Evolutionary conservation across 53 echinoderm and acorn worm genomes (phyloP), one percentile per base, ranked within the genome.

Genomic region (Echinometra lucunter): DNA sequence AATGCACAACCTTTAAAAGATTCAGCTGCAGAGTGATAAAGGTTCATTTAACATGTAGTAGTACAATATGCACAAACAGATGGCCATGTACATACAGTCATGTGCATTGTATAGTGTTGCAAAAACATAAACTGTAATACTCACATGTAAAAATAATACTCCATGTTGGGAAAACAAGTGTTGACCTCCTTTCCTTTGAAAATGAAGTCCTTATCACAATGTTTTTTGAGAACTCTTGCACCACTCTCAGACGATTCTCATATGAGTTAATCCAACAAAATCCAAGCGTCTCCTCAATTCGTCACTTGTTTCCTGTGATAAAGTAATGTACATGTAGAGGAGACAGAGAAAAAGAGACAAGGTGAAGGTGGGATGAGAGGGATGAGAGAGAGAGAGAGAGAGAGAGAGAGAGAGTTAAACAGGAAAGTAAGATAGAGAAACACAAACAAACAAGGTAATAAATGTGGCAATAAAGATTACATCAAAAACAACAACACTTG

Each of bases 71-170:
- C n/a, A n/a, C n/a, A n/a, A n/a, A n/a, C n/a, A n/a, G n/a, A n/a
- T n/a, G n/a, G n/a, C n/a, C n/a, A n/a, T n/a, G n/a, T n/a, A n/a
- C n/a, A n/a, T n/a, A n/a, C n/a, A n/a, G n/a, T n/a, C n/a, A n/a
- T n/a, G n/a, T n/a, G n/a, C n/a, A n/a, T n/a, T n/a, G n/a, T n/a
- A n/a, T n/a, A n/a, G n/a, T n/a, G n/a, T n/a, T n/a, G n/a, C n/a
- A n/a, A n/a, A n/a, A 53, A 72, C 30, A 7, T 23, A 1, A 1
- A 27, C 19, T 40, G 35, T 58, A n/a, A 74, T 92, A 96, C 96
- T 96, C 80, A 96, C 96, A 96, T 91, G 91, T 96, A 96, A 82
- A 96, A 96, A 87, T 96, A 96, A 82, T 96, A 96, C 74, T 96
- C 96, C 96, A 96, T 96, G 63, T 35, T 81, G 93, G 34, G 32